Base-by-base conservation (phyloP, 2,113 vertebrate species). In the Cinclus cinclus region DNA sequence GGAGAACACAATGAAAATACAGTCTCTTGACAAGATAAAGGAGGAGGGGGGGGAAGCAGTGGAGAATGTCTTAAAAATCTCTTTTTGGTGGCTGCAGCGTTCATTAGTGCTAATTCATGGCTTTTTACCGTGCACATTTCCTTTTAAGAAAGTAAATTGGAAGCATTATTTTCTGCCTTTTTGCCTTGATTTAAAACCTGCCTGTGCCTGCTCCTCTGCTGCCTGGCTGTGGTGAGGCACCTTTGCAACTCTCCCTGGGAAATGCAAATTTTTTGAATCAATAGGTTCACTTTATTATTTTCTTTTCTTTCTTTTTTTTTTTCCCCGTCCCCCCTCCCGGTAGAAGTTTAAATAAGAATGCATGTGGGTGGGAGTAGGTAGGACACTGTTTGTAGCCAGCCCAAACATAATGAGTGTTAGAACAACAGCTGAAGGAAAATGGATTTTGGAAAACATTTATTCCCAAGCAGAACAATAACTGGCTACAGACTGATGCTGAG, bases 101-200 rank as follows among this genome's bases (percentile, higher is more conserved):
- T 94, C 49, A 6, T 82, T 44, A 85, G 69, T 83, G 93, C 85
- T 94, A 91, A 96, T 95, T 97, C 88, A 92, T 77, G 90, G 90
- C 49, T 94, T 96, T 93, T 92, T 94, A 84, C 60, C 86, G 87
- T 68, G 88, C 46, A 52, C 71, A 53, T 93, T 94, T 96, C 85
- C 70, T 90, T 92, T 96, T 93, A 86, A 90, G 89, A 10, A 94
- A 76, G 83, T 81, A 92, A 94, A 95, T 78, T 86, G 96, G 92
- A 87, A 82, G 89, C 71, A n/a, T 80, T 95, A 88, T 56, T 69
- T 77, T 95, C 83, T 87, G 83, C 85, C 79, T 92, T 94, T 96
- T 92, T 80, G 85, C 91, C 74, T 93, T 95, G 93, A 97, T 97
- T 96, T 94, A 96, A 94, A 96, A 70, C 83, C 60, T 91, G 30